phyloP scores from a whole-genome alignment of 2,888 invertebrate genomes.

The Agonopterix arenella region DNA sequence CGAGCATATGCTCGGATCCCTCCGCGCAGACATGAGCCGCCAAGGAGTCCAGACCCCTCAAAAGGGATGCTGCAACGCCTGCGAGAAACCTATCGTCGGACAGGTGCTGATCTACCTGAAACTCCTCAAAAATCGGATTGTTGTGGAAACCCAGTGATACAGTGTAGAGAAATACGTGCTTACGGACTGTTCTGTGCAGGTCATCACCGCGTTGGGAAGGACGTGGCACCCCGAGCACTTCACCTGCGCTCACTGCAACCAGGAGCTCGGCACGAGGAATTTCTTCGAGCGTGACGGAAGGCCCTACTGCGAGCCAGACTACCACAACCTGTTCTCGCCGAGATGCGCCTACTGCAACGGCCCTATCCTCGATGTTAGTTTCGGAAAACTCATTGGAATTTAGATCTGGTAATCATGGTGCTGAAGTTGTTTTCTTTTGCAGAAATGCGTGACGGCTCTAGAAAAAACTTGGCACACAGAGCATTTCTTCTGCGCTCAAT shows the following conservation, averaged over 20 bases:
- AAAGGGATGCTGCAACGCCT: conserved; percentile 99
- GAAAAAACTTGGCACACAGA: conserved; percentile 99
- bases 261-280: conserved; percentile 97
- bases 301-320: conserved; percentile 99
- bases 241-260: conserved; percentile 97
- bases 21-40: conserved; percentile 98
- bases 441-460: conserved; percentile 99
- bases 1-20: conserved; percentile 93
- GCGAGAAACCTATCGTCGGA: conserved; percentile 99
- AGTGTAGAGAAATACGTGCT: conserved; percentile 15
- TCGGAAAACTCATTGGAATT: not conserved
- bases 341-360: conserved; percentile 99
- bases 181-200: conserved; percentile 64
- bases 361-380: conserved; percentile 96
- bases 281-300: conserved; percentile 98
- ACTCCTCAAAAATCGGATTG: conserved; percentile 10
- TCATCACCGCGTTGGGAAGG: conserved; percentile 97
- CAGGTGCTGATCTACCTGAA: conserved; percentile 76
- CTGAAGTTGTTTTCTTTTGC: conserved; percentile 45
- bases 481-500: conserved; percentile 98
- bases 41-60: conserved; percentile 99
- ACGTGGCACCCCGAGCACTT: conserved; percentile 99
- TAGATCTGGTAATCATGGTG: conserved; percentile 5
- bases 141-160: not conserved
- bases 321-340: conserved; percentile 98